Evolutionary conservation across 1,140 invertebrate genomes (phyloP).

Genomic region (Pseudomyrmex gracilis): DNA sequence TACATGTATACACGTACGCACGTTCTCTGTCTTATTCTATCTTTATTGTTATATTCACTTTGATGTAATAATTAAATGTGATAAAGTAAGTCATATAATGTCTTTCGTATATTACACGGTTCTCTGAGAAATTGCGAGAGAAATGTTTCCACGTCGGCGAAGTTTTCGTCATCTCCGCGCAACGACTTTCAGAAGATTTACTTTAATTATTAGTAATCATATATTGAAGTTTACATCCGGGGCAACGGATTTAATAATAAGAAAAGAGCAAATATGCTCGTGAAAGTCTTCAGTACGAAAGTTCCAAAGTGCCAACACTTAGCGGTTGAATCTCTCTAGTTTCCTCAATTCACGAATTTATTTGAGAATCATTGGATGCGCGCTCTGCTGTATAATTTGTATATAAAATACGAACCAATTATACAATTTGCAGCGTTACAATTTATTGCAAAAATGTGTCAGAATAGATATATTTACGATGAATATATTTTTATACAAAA

Average conservation of each 20-base stretch:
- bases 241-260: slow-evolving; percentile 65
- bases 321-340: neutral
- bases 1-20: neutral
- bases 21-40: neutral
- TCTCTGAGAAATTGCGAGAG: slow-evolving; percentile 17
- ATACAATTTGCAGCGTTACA: neutral
- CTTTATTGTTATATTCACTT: neutral
- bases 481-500: no score
- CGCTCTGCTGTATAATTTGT: no score
- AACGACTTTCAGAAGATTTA: slow-evolving; percentile 61
- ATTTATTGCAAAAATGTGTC: neutral
- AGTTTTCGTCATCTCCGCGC: slow-evolving; percentile 46
- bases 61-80: slow-evolving; percentile 18
- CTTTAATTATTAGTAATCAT: slow-evolving; percentile 70
- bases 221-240: slow-evolving; percentile 66
- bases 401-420: neutral
- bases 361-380: neutral
- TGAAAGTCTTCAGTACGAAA: slow-evolving; percentile 63
- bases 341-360: slow-evolving; percentile 7
- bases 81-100: neutral
- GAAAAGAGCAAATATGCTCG: slow-evolving; percentile 51
- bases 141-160: slow-evolving; percentile 48
- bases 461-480: neutral
- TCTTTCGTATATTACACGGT: slow-evolving; percentile 3
- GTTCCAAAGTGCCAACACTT: slow-evolving; percentile 56